Base-by-base conservation (phyloP, 2,888 invertebrate genomes). In the Eledona agricola region DNA sequence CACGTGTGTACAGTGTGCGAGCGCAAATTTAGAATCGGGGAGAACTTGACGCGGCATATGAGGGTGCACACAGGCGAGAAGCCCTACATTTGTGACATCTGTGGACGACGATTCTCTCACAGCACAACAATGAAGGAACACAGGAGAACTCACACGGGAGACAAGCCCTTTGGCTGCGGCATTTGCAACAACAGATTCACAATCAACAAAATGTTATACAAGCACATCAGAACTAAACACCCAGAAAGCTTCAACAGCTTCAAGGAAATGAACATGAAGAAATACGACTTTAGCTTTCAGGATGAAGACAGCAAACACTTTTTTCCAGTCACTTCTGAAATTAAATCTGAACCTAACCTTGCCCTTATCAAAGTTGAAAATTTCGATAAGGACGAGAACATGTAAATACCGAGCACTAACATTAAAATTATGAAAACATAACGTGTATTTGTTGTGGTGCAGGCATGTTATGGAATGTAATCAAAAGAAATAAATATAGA, bases 121-220 rank as follows among this genome's bases (percentile, higher is more conserved):
- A 74, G 73, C 42, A 73, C 72, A 4, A 72, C 72, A 1, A 70
- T 68, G 13, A 73, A 73, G 58, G 73, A 74, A 49, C 74, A 74
- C 45, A 57, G 67, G 31, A 32, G 60, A 7, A 62, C 68, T n/a
- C 74, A 74, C 42, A 70, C 72, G 0, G 70, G 69, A 2, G 72
- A 72, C 43, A 71, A 67, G 51, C 72, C 73, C 1, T 73, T 64
- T 40, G 60, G 62, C 5, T 73, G 73, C 46, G 65, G 59, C 12
- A 53, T 67, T 9, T 73, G 73, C 50, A 55, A 65, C 22, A 69
- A 64, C 50, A 53, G 63, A 22, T 73, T 71, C 46, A 53, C 70
- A 1, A 49, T 72, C 7, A 73, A 70, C 46, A 73, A 73, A 61
- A 58, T 70, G 32, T 58, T 73, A 7, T 73, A 67, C 43, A 69